These are phyloP conservation scores for Troides helena DNA, from an alignment of 2,888 invertebrate genomes.

Conservation along the genomic window DNA sequence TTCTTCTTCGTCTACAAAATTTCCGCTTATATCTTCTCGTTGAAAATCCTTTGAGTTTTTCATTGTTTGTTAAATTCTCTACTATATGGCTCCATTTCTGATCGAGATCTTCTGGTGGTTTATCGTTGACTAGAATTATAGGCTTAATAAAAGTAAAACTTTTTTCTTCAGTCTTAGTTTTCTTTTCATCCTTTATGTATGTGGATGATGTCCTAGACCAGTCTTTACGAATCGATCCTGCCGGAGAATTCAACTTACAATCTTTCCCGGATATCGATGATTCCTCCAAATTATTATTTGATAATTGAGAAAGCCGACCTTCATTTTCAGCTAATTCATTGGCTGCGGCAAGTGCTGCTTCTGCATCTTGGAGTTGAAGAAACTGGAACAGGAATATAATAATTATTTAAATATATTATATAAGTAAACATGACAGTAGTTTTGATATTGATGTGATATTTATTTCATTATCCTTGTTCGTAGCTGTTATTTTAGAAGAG, in stretches of 20 bases:
- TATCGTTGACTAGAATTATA: slow-evolving; percentile 69
- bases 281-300: slow-evolving; percentile 56
- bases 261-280: slow-evolving; percentile 54
- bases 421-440: not conserved
- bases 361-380: slow-evolving; percentile 63
- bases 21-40: slow-evolving; percentile 61
- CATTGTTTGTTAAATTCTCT: slow-evolving; percentile 53
- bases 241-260: slow-evolving; percentile 48
- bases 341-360: slow-evolving; percentile 54
- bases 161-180: slow-evolving; percentile 40
- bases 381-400: slow-evolving; percentile 46
- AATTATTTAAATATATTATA: not conserved
- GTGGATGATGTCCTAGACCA: slow-evolving; percentile 51
- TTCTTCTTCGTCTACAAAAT: slow-evolving; percentile 61
- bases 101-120: slow-evolving; percentile 66
- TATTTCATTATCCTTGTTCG: too few relatives aligned
- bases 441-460: too few relatives aligned
- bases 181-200: slow-evolving; percentile 47
- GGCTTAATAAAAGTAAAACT: slow-evolving; percentile 51
- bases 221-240: slow-evolving; percentile 41
- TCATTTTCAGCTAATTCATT: slow-evolving; percentile 49
- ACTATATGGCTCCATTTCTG: slow-evolving; percentile 61
- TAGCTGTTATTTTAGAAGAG: too few relatives aligned
- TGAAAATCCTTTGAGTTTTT: slow-evolving; percentile 58
- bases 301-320: slow-evolving; percentile 45